Conservation (phyloP, 2,888 invertebrate species). For the Rotaria magnacalcarata region DNA sequence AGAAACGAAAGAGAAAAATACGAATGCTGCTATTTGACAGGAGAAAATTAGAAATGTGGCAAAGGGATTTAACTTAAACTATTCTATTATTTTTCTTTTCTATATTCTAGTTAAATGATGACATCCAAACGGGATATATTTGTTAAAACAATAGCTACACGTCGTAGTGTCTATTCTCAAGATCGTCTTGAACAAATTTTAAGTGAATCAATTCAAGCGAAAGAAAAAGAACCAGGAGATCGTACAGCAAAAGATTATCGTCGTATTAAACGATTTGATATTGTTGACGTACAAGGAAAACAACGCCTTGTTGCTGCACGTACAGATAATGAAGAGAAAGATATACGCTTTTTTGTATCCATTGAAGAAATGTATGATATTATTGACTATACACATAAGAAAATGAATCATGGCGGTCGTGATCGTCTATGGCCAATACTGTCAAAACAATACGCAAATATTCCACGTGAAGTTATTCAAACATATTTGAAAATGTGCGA, state of each 20-base stretch:
- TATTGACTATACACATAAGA: conserved; percentile 30
- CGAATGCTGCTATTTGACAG: background rate
- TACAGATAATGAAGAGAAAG: conserved; percentile 35
- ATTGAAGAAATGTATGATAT: conserved; percentile 38
- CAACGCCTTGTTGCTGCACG: conserved; percentile 9
- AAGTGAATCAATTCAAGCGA: conserved; percentile 3
- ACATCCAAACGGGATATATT: conserved; percentile 28
- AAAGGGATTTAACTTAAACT: background rate
- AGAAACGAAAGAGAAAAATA: background rate
- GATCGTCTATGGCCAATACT: conserved; percentile 31
- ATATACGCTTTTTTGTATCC: conserved; percentile 19
- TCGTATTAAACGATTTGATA: conserved; percentile 35
- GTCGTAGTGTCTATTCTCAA: conserved; percentile 27
- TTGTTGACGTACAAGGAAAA: conserved; percentile 35
- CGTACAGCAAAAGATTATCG: conserved; percentile 35
- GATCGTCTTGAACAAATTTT: conserved; percentile 27
- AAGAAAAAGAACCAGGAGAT: conserved; percentile 36
- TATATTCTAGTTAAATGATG: background rate
- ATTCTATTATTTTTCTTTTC: background rate
- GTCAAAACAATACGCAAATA: conserved; percentile 27
- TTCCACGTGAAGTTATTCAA: conserved; percentile 30
- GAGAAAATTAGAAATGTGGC: background rate
- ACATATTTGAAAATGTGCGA: conserved; percentile 34
- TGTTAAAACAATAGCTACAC: conserved; percentile 30
- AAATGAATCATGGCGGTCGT: conserved; percentile 35